phyloP scores from a whole-genome alignment of 2,888 invertebrate genomes.

The Cheilosia soror region DNA sequence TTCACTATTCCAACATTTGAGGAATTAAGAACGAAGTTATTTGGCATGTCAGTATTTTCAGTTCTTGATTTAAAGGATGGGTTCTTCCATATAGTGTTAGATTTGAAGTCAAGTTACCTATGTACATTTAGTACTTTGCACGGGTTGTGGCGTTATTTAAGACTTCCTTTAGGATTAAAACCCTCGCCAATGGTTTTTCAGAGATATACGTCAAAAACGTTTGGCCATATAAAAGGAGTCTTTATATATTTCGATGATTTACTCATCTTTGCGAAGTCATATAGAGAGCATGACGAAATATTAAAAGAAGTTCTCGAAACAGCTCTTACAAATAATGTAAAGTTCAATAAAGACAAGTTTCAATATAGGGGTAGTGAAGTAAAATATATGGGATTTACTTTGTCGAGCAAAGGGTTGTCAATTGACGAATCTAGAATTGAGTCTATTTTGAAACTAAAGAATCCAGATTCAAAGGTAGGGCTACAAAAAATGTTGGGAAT shows the following conservation, averaged over 20 bases:
- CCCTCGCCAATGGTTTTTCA: conserved; percentile 53
- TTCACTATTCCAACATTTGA: conserved; percentile 41
- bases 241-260: conserved; percentile 55
- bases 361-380: conserved; percentile 28
- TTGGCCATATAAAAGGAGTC: conserved; percentile 39
- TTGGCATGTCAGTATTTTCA: conserved; percentile 34
- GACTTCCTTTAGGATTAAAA: conserved; percentile 40
- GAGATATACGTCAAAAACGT: conserved; percentile 69
- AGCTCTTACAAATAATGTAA: conserved; percentile 38
- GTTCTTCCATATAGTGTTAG: conserved; percentile 48
- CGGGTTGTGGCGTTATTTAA: conserved; percentile 30
- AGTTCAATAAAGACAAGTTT: conserved; percentile 52
- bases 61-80: conserved; percentile 63
- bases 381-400: conserved; percentile 39
- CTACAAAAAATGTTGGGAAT: conserved; percentile 41
- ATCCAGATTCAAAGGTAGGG: conserved; percentile 33
- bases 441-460: conserved; percentile 22
- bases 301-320: conserved; percentile 60
- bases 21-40: conserved; percentile 32
- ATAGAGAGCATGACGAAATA: conserved; percentile 63
- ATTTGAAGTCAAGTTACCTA: conserved; percentile 41
- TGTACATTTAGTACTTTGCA: conserved; percentile 50
- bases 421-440: conserved; percentile 31
- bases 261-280: conserved; percentile 48
- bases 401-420: conserved; percentile 23